These are phyloP conservation scores for Hecatera dysodea DNA, from an alignment of 2,888 invertebrate species.

Conservation along the genomic window DNA sequence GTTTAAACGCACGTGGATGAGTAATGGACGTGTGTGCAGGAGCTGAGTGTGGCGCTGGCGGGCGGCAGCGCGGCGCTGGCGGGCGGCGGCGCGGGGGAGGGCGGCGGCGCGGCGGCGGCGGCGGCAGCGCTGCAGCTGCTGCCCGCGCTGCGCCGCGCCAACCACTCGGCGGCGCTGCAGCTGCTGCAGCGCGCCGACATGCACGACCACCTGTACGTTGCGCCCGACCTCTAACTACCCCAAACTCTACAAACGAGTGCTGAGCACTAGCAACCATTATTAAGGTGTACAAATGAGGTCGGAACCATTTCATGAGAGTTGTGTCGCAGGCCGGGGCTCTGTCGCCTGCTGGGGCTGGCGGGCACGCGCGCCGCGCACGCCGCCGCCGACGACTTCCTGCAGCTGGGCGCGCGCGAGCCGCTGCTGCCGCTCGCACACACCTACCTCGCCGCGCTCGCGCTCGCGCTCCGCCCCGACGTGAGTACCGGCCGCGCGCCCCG, in stretches of 20 bases:
- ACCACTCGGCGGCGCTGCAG: conserved; percentile 30
- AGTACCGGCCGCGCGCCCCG: conserved; percentile 11
- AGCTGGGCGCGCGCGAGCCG: conserved; percentile 67
- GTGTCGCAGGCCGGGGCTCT: conserved; percentile 32
- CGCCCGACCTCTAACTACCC: no score
- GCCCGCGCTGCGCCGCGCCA: conserved; percentile 62
- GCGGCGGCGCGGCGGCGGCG: conserved; percentile 42
- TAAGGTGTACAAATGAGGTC: no score
- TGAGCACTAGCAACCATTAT: no score
- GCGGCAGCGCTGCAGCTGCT: conserved; percentile 64
- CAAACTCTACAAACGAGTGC: no score
- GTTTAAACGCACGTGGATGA: no score
- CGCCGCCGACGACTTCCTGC: conserved; percentile 73
- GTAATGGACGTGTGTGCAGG: no score
- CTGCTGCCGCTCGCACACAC: conserved; percentile 59
- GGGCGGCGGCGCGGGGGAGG: conserved; percentile 41
- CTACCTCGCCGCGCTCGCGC: conserved; percentile 69
- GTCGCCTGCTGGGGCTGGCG: conserved; percentile 74
- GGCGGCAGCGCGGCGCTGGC: conserved; percentile 51
- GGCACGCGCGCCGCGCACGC: conserved; percentile 69
- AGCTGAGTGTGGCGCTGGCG: conserved; percentile 25
- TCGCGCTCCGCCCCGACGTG: conserved; percentile 50
- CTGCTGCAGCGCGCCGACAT: conserved; percentile 43
- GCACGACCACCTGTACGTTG: conserved; percentile 36
- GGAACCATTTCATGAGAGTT: no score